These are phyloP conservation scores for Verasper variegatus DNA, from an alignment of 2,113 vertebrate genomes.

Conservation along the genomic window DNA sequence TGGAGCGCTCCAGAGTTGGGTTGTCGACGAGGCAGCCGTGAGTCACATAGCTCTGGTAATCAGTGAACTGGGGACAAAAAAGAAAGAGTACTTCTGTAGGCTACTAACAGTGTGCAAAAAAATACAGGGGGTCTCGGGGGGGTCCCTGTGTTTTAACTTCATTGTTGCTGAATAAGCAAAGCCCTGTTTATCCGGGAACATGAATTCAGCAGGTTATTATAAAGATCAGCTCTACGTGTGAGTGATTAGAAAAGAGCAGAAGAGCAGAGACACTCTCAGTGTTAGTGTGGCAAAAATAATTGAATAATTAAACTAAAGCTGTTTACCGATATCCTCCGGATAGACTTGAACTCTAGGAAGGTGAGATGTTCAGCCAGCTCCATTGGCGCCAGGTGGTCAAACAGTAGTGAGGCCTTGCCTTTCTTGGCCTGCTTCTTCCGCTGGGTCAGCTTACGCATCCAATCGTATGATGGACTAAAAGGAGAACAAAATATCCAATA, in stretches of 20 bases:
- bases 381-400: constrained; percentile 96
- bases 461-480: constrained; percentile 95
- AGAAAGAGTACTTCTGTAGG: too few species aligned
- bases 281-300: too few species aligned
- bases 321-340: constrained; percentile 92
- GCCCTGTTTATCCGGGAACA: too few species aligned
- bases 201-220: too few species aligned
- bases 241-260: too few species aligned
- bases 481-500: constrained; percentile 23
- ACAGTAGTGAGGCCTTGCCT: constrained; percentile 95
- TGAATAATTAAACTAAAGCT: background rate
- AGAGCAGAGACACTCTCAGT: too few species aligned
- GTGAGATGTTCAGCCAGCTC: constrained; percentile 98
- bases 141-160: too few species aligned
- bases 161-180: too few species aligned
- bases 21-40: constrained; percentile 94
- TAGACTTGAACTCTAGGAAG: constrained; percentile 97
- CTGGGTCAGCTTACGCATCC: constrained; percentile 98
- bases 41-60: constrained; percentile 97
- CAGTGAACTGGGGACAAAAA: constrained; percentile 87
- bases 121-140: too few species aligned
- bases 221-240: too few species aligned
- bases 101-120: too few species aligned
- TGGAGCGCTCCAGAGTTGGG: constrained; percentile 95
- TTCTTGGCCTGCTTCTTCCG: constrained; percentile 94